These are phyloP conservation scores for Ceryle rudis DNA, from an alignment of 2,797 vertebrate genomes.

Conservation along the genomic window DNA sequence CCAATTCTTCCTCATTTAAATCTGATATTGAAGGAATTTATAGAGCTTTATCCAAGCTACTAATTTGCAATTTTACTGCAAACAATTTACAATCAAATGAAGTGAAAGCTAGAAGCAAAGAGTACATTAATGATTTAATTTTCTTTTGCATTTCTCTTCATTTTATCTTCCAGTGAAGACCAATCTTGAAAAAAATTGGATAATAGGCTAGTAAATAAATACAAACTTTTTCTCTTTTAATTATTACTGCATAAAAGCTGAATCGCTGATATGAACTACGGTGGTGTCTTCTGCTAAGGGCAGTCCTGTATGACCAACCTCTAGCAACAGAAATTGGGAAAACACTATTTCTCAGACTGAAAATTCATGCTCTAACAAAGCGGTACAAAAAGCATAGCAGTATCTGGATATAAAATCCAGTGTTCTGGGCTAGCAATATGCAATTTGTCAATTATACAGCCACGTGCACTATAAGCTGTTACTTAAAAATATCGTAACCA, in stretches of 20 bases:
- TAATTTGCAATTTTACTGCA: constrained; percentile 48
- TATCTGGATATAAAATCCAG: neutral
- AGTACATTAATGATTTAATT: constrained; percentile 58
- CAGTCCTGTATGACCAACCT: neutral
- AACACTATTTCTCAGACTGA: neutral
- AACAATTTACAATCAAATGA: constrained; percentile 74
- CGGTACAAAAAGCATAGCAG: neutral
- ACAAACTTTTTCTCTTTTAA: neutral
- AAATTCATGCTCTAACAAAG: neutral
- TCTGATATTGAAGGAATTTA: constrained; percentile 58
- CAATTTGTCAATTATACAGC: constrained; percentile 15
- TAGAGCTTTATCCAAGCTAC: constrained; percentile 8
- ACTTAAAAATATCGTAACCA: neutral
- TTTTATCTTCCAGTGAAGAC: constrained; percentile 60
- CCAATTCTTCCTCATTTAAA: constrained; percentile 50
- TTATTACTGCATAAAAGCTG: neutral
- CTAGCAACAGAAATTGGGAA: neutral
- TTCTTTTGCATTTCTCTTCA: constrained; percentile 59
- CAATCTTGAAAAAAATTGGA: constrained; percentile 38
- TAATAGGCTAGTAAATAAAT: constrained; percentile 66
- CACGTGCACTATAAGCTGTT: neutral
- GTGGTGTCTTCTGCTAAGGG: neutral
- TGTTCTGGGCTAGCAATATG: neutral
- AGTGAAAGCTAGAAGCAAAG: constrained; percentile 68
- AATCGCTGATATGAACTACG: neutral